These are phyloP conservation scores for Camelus dromedarius DNA, from an alignment of 2,113 vertebrate species.

Conservation along the genomic window DNA sequence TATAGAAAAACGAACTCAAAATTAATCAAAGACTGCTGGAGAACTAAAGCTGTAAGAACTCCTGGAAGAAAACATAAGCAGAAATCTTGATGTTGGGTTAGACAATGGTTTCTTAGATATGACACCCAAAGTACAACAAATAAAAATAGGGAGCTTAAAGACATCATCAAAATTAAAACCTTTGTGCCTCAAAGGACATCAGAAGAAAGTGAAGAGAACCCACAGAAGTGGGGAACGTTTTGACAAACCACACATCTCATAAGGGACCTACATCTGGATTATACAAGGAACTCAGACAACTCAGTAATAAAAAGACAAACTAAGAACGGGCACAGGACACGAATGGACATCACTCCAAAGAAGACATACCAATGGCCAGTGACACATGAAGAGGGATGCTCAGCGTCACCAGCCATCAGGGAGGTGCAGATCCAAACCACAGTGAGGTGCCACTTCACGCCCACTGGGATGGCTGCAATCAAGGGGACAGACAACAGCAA, in stretches of 20 bases:
- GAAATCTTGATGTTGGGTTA: not conserved
- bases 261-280: not conserved
- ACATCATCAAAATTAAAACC: not conserved
- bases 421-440: not conserved
- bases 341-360: not conserved
- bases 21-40: not conserved
- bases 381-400: not conserved
- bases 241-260: not conserved
- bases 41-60: not conserved
- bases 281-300: not conserved
- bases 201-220: not conserved
- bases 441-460: not conserved
- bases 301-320: constrained; percentile 12
- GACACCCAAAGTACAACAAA: not conserved
- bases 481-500: not conserved
- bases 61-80: not conserved
- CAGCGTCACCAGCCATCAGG: not conserved
- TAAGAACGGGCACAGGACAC: not conserved
- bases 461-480: not conserved
- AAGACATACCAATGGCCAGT: not conserved
- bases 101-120: not conserved
- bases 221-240: not conserved
- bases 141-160: not conserved
- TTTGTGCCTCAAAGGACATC: not conserved
- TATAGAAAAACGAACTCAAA: not conserved